Conservation (phyloP, 2,113 vertebrate genomes). For the Rostratula benghalensis region DNA sequence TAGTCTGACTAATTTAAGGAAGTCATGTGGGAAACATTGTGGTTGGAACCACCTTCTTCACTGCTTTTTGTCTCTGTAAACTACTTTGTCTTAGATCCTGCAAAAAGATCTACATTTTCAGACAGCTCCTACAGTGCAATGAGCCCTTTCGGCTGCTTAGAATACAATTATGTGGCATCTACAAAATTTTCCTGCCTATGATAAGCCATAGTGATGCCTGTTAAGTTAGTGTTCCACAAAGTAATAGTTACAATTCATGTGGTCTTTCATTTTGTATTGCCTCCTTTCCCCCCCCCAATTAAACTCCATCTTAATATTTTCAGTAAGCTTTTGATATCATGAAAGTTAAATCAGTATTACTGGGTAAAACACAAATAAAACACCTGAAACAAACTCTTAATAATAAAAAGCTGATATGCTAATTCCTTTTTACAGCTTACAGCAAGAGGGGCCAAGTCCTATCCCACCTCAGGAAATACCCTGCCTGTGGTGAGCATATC, state of each 20-base stretch:
- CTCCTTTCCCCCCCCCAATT: rapidly evolving
- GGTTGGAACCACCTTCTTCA: background rate
- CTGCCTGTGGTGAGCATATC: background rate
- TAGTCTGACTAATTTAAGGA: background rate
- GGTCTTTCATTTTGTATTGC: background rate
- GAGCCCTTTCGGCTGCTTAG: background rate
- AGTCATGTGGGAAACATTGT: background rate
- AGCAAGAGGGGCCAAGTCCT: background rate
- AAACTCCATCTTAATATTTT: background rate
- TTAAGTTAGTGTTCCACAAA: background rate
- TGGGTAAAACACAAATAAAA: background rate
- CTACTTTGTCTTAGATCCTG: background rate
- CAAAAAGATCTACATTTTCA: background rate
- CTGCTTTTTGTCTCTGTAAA: background rate
- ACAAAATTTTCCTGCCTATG: background rate
- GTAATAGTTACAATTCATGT: background rate
- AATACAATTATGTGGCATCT: background rate
- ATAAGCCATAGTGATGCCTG: background rate
- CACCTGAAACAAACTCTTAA: background rate
- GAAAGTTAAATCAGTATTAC: background rate
- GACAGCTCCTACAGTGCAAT: background rate
- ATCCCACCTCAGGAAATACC: background rate
- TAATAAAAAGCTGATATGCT: background rate
- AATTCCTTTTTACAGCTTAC: background rate
- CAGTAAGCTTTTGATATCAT: background rate